Percentiles rank a stretch among this genome's conserved stretches.
These are phyloP conservation scores for Lagodon rhomboides DNA, from an alignment of 2,797 vertebrate genomes.

Conservation along the genomic window DNA sequence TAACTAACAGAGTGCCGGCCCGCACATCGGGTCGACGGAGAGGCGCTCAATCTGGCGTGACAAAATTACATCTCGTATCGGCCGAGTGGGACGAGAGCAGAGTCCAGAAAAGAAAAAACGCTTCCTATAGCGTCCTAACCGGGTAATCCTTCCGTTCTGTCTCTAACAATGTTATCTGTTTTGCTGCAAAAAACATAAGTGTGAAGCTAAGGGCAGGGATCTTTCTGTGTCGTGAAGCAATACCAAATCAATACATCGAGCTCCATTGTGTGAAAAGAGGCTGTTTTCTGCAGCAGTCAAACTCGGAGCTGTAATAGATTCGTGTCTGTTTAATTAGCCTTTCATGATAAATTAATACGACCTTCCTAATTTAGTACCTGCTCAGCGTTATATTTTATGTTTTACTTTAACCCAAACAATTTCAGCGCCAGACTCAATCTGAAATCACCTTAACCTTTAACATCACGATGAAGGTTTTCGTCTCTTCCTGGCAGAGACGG, in stretches of 20 bases:
- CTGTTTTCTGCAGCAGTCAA: slow-evolving; percentile 39
- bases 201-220: slow-evolving; percentile 39
- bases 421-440: background rate
- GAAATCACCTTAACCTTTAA: slow-evolving; percentile 27
- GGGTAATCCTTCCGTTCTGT: slow-evolving; percentile 42
- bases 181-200: slow-evolving; percentile 47
- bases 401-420: slow-evolving; percentile 28
- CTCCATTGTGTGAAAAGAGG: slow-evolving; percentile 42
- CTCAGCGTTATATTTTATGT: slow-evolving; percentile 39
- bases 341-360: slow-evolving; percentile 38
- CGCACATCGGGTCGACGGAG: slow-evolving; percentile 41
- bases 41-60: slow-evolving; percentile 67
- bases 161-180: slow-evolving; percentile 58
- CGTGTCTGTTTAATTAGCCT: slow-evolving; percentile 55
- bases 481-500: background rate
- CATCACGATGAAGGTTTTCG: background rate
- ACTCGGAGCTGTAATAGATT: slow-evolving; percentile 15
- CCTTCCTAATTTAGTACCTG: slow-evolving; percentile 35
- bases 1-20: slow-evolving; percentile 55
- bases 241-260: slow-evolving; percentile 61
- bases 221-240: slow-evolving; percentile 61
- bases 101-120: slow-evolving; percentile 33
- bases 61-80: slow-evolving; percentile 57
- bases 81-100: slow-evolving; percentile 45
- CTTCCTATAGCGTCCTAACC: slow-evolving; percentile 40